Evolutionary conservation across 2,797 vertebrate species (phyloP), one percentile per base, ranked within the genome.

Genomic region (Centroberyx gerrardi): DNA sequence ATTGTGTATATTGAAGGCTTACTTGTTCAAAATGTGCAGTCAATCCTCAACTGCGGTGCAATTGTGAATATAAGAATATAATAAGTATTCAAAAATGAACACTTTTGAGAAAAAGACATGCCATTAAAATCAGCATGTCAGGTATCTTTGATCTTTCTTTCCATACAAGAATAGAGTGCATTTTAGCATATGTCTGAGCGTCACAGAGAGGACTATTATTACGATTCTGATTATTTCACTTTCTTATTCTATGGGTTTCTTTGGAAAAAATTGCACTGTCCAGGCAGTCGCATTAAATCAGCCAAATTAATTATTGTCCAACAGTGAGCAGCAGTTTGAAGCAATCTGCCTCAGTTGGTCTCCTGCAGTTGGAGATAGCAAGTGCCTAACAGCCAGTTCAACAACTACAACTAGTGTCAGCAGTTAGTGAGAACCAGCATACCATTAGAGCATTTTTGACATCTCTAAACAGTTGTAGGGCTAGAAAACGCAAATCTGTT

Each of bases 391-490:
- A 53, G 22, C 51, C 51, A 53, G 22, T 22, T 60, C 33, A 42
- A 59, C 17, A n/a, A 17, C 5, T 17, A 61, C 3, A 42, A 61
- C 13, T 44, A 9, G 36, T 27, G 13, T 42, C 59, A 44, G 18
- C n/a, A 40, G 59, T 28, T 3, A 6, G 31, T 59, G 33, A 59
- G 15, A 59, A n/a, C 56, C 33, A 36, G 31, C 56, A 59, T 29
- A 12, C 14, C 28, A 29, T 29, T 55, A 29, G 53, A 14, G 53
- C 13, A 55, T 55, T 55, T 55, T 29, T 55, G 28, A 55, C 33
- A 38, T 59, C 40, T 38, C 17, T 36, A 38, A 59, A n/a, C 17
- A 59, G 33, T 59, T 59, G 56, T 40, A 59, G 33, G n/a, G 31
- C 33, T 36, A 38, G 29, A 14, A 58, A 58, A 33, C 3, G 4